Base-by-base conservation (phyloP, 2,113 vertebrate genomes). In the Rana temporaria region DNA sequence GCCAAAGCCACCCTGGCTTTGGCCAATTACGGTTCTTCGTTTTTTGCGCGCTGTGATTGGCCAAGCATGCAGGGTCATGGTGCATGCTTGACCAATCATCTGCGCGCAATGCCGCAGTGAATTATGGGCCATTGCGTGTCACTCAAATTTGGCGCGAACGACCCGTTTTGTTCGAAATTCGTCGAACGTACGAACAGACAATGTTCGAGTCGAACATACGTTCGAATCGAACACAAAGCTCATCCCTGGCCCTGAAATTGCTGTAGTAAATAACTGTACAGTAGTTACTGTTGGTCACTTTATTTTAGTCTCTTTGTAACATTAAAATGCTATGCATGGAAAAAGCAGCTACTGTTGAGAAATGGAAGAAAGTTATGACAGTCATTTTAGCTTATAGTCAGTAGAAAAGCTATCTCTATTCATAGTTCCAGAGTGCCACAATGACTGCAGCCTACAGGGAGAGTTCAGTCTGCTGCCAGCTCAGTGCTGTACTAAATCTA, bases 401-500 rank as follows among this genome's bases (percentile, higher is more conserved):
- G 34, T 48, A 71, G 76, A 72, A n/a, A n/a, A 81, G 59, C 48
- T 56, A 63, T 65, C 24, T 75, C 52, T 74, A 56, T 74, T 74
- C 62, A 66, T 57, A 66, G 70, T 16, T 75, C 4, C 52, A 42
- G 60, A 56, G 66, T 34, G 42, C 19, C 69, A 59, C 70, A 82
- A 42, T 56, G 80, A 57, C 70, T 66, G 38, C 30, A 64, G 80
- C 80, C 80, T 67, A 48, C 70, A 42, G 70, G 70, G 80, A 57
- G 38, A 32, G 70, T 42, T 82, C 80, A 74, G 55, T 64, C 70
- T 82, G 80, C 66, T 67, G 9, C 62, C n/a, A 59, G 70, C 75
- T 63, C 65, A 30, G 62, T 30, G 19, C 62, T 24, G 48, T n/a
- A 82, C 26, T 75, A 82, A 74, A 82, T 82, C 48, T 67, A 75